Evolutionary conservation across 2,113 vertebrate species (phyloP), one percentile per base, ranked within the genome.

Genomic region (Neodontobutis hainanensis): DNA sequence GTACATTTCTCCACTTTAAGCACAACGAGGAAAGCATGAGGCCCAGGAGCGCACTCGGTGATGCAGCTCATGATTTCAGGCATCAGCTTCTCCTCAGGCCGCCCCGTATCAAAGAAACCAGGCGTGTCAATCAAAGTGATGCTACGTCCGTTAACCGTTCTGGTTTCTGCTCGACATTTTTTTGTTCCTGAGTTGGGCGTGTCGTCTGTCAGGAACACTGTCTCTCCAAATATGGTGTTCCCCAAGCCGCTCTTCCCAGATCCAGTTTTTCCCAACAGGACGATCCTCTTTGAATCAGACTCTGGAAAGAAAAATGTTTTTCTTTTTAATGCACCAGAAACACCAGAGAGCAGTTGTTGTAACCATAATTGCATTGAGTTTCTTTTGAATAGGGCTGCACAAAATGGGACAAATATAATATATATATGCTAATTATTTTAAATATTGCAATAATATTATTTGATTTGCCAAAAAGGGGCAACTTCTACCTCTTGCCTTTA

Each of bases 261-360:
- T 61, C 87, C 85, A 4, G 82, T 86, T 77, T 89, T 89, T 5
- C 87, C 85, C 45, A 89, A 19, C 27, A 88, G 44, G 40, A 82
- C 34, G 1, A 86, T 57, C 61, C 73, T 82, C 19, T 6, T 75
- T 49, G 83, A 0, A 7, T 16, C 44, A 3, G 58, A 50, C 2
- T 0, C 82, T 82, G 14, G 3, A 76, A 45, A n/a, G 61, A 10
- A 60, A 76, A 1, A 27, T 27, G 56, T 38, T 14, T 12, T 35
- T 9, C 44, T 1, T 68, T 27, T 43, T 55, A 10, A 19, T 8
- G 5, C 19, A 27, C 19, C 19, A 40, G 38, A 40, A 5, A 40
- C 7, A 27, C 48, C 19, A 27, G 19, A 27, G 19, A 27, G 10
- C 6, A 2, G 5, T 50, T 19, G 2, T n/a, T n/a, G n/a, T n/a